Evolutionary conservation across 37 sponge, comb jelly and placozoan species (phyloP), one percentile per base, ranked within the genome.

Genomic region (Tethya wilhelma): DNA sequence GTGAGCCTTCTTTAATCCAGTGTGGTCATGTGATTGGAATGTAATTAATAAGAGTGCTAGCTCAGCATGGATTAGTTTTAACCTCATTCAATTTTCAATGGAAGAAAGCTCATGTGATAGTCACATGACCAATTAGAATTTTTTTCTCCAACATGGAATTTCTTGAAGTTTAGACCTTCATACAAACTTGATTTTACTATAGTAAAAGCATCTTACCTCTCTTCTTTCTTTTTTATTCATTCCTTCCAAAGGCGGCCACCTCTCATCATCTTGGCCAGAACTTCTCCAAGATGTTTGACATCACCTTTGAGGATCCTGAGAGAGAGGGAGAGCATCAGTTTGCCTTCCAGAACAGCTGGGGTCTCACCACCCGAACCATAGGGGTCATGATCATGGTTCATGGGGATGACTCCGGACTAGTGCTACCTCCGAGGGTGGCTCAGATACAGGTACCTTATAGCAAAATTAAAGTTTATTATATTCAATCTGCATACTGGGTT

Each of bases 231-330:
- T 62, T 33, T 26, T 46, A 32, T 67, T 78, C 37, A 59, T 59
- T 39, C 11, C 45, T 43, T 31, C 34, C 38, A 39, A 78, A 98
- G 95, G 99, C 93, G 31, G 99, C 97, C 20, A 98, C 99, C 46
- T 98, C 99, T 0, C 99, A 98, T 75, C 99, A 98, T 64, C 77
- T 98, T 41, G 99, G 99, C 12, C 99, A 98, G 87, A 98, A 98
- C 81, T 98, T 98, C 70, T 91, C 97, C 42, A 93, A 94, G 43
- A 98, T 98, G 99, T 98, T 96, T 87, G 90, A 92, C 34, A 98
- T 98, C 28, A 56, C 39, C 22, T 90, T 96, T 84, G 95, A 98
- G 71, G 89, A 92, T 64, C 99, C 99, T 23, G 65, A 70, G 41
- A 77, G 68, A 40, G 84, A 84, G 89, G 79, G 56, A 28, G 81